phyloP scores from a whole-genome alignment of 1,140 invertebrate genomes.

The Drosophila pandora region DNA sequence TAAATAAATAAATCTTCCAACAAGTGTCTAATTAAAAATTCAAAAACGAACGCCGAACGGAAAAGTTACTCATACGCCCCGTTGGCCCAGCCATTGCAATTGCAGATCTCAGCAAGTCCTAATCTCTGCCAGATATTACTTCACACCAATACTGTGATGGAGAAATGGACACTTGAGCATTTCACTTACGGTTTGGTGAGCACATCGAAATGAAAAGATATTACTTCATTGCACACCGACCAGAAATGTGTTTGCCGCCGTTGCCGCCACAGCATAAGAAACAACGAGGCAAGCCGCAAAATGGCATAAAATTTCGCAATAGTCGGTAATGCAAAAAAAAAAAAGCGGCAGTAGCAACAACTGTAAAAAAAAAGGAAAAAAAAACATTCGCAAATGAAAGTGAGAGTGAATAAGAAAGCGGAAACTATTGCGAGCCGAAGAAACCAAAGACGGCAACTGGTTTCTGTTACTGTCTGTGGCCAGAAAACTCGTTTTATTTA shows the following conservation, averaged over 20 bases:
- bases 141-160: constrained; percentile 25
- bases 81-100: constrained; percentile 11
- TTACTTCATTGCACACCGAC: constrained; percentile 81
- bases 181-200: constrained; percentile 72
- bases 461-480: constrained; percentile 52
- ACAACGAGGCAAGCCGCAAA: constrained; percentile 37
- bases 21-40: constrained; percentile 53
- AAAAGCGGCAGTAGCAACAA: constrained; percentile 45
- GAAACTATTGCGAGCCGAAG: constrained; percentile 78
- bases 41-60: background rate
- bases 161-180: constrained; percentile 37
- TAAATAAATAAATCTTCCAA: constrained; percentile 58
- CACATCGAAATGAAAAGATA: constrained; percentile 65
- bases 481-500: constrained; percentile 57
- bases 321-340: constrained; percentile 36
- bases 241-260: constrained; percentile 58
- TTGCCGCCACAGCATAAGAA: background rate
- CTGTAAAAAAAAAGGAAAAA: constrained; percentile 43
- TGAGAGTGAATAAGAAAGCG: constrained; percentile 84
- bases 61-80: constrained; percentile 55
- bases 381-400: constrained; percentile 77
- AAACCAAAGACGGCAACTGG: constrained; percentile 67
- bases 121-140: constrained; percentile 66
- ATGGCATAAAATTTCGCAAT: constrained; percentile 54
- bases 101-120: constrained; percentile 72